A percentile compares a stretch with the other conserved stretches of the same genome.
These are phyloP conservation scores for Ladona fulva DNA, from an alignment of 1,140 invertebrate species.

Conservation along the genomic window DNA sequence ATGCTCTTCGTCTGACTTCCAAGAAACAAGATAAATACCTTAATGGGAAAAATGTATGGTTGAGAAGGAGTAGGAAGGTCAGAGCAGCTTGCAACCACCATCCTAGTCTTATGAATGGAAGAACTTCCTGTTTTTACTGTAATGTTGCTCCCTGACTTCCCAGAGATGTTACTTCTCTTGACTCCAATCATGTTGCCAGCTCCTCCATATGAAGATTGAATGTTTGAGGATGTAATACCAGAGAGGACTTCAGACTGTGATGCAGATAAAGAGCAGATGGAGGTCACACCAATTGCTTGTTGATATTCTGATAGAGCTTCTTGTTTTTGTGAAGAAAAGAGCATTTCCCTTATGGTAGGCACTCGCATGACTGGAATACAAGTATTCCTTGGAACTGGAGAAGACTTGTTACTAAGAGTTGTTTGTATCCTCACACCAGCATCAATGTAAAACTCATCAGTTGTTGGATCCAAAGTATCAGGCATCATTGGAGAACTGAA, in stretches of 20 bases:
- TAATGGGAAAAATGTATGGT: background rate
- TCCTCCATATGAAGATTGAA: background rate
- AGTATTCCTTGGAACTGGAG: background rate
- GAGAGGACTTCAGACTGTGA: background rate
- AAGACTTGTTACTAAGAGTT: background rate
- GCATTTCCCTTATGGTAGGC: background rate
- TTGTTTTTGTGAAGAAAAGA: background rate
- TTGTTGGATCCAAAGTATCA: background rate
- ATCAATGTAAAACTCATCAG: slow-evolving; percentile 42
- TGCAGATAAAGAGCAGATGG: background rate
- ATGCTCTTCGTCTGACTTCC: too few relatives aligned
- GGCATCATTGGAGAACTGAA: background rate
- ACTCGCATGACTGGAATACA: background rate
- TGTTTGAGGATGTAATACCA: background rate
- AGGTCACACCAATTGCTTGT: background rate
- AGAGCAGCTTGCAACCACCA: background rate
- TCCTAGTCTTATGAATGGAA: background rate
- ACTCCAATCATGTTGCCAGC: background rate
- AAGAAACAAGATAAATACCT: background rate
- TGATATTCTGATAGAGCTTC: background rate
- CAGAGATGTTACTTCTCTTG: background rate
- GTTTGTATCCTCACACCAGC: slow-evolving; percentile 38
- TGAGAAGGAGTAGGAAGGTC: background rate
- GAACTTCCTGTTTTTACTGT: background rate
- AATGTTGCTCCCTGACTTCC: background rate